Evolutionary conservation across 2,797 vertebrate genomes (phyloP).

Genomic region (Fratercula arctica): DNA sequence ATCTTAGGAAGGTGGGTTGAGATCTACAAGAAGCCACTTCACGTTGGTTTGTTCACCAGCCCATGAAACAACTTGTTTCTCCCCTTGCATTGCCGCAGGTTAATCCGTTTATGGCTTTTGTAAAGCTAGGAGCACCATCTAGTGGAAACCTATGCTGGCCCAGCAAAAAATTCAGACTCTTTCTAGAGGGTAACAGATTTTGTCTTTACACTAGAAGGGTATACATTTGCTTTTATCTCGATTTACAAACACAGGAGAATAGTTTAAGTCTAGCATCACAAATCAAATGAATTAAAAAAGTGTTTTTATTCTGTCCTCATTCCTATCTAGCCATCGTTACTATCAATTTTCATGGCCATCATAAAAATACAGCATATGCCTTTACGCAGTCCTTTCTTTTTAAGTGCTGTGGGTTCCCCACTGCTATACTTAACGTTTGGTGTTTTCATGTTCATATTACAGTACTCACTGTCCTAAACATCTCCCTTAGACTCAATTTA

Average conservation of each 20-base stretch:
- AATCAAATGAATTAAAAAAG: background rate
- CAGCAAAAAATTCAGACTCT: background rate
- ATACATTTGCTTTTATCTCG: background rate
- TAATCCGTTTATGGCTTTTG: background rate
- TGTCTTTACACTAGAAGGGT: background rate
- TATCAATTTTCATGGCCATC: background rate
- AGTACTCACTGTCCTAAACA: background rate
- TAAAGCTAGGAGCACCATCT: conserved; percentile 55
- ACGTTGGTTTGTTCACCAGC: background rate
- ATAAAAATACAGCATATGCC: background rate
- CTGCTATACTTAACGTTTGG: background rate
- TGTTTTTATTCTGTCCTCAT: background rate
- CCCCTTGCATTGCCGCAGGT: background rate
- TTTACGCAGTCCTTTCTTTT: background rate
- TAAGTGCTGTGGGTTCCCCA: background rate
- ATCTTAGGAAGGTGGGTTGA: background rate
- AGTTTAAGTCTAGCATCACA: background rate
- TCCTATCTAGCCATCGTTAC: background rate
- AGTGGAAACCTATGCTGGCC: background rate
- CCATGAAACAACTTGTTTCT: background rate
- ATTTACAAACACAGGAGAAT: background rate
- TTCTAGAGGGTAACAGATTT: background rate
- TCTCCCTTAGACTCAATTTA: background rate
- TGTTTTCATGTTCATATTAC: background rate
- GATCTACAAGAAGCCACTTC: background rate